Evolutionary conservation across 2,888 invertebrate species (phyloP), one percentile per base, ranked within the genome.

Genomic region (Pyrgus malvae): DNA sequence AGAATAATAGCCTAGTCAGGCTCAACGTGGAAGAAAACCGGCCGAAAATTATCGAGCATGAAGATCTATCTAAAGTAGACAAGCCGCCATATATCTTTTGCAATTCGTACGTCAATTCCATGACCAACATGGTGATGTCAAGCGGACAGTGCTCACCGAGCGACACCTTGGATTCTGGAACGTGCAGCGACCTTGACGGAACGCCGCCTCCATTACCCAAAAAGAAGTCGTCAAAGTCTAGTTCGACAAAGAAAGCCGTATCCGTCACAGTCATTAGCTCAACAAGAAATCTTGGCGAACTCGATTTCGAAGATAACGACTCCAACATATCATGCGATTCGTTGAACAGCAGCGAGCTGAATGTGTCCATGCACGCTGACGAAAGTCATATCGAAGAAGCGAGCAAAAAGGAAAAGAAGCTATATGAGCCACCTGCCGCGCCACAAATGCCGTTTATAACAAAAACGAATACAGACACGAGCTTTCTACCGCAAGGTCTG

Each of bases 131-230:
- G 83, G 87, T 94, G 51, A 94, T 95, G 92, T 93, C 95, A 45
- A 95, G 95, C 72, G 96, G 96, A 1, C 96, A 96, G 72, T 95
- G 95, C 70, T 96, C 96, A 23, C 95, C 96, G 0, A 95, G 94
- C 69, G 96, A 96, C 70, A 96, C 95, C 0, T 77, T 96, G 60
- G 96, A 96, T 81, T 96, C 96, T 56, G 96, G 96, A 40, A 96
- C 96, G 27, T 95, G 96, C 83, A 96, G 95, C 76, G 96, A 96
- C 80, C 90, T 96, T 67, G 96, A 96, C 68, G 93, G 93, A 33
- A 94, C 94, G 16, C 94, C 95, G 50, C 94, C 94, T 1, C 83
- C 93, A 59, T 91, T 93, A 14, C 93, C 93, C 65, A 94, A 94
- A 86, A 94, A 93, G 78, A 94, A 93, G 75, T 90, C 86, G 27